Percentiles rank a stretch among this genome's conserved stretches.
Evolutionary conservation across 1,140 invertebrate genomes (phyloP).

Genomic region (Plectrocnemia conspersa): DNA sequence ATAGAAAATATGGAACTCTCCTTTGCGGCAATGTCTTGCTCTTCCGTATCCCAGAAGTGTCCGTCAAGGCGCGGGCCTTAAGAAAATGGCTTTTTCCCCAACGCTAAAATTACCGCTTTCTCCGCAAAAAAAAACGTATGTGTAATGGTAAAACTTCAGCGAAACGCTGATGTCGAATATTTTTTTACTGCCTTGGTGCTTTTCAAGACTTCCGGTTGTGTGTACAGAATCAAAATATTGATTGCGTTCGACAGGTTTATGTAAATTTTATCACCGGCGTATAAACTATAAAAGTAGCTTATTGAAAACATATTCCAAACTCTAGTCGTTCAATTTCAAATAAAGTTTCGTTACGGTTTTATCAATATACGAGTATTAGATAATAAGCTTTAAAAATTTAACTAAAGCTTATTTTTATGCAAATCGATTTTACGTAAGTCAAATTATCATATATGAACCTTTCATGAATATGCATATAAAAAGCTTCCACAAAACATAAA

Average conservation of each 20-base stretch:
- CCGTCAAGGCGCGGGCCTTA: not conserved
- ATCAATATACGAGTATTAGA: no score
- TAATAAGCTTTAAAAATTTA: no score
- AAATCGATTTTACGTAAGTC: no score
- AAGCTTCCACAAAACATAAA: not conserved
- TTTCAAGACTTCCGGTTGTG: not conserved
- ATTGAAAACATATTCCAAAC: no score
- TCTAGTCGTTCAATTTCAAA: no score
- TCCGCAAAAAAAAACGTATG: no score
- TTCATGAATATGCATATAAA: no score
- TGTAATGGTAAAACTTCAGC: not conserved
- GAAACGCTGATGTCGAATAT: slow-evolving; percentile 1
- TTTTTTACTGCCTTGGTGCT: not conserved
- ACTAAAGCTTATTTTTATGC: no score
- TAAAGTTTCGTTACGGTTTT: no score
- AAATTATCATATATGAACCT: no score
- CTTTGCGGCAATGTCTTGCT: not conserved
- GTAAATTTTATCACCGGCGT: not conserved
- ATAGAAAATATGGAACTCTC: slow-evolving; percentile 7
- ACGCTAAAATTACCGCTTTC: not conserved
- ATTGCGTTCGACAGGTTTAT: not conserved
- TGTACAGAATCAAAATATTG: not conserved
- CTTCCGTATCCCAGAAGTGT: slow-evolving; percentile 4
- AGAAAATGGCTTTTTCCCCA: slow-evolving; percentile 1
- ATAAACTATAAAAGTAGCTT: no score